Evolutionary conservation across 2,888 invertebrate genomes (phyloP).

Genomic region (Ormyrus rosae): DNA sequence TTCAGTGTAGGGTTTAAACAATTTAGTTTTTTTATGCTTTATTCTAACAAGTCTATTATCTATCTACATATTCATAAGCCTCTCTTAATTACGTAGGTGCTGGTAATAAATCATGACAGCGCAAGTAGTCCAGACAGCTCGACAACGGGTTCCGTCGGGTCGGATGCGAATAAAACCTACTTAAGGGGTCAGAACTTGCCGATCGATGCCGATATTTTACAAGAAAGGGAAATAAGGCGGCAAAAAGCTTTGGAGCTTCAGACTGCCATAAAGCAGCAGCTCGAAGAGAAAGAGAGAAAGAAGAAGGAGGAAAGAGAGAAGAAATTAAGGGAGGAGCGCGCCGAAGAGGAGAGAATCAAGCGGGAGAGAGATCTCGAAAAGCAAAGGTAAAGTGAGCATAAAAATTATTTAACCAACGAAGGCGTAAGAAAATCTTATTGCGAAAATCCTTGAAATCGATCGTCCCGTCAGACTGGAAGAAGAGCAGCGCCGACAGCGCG

Average conservation of each 20-base stretch:
- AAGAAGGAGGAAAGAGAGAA: constrained; percentile 87
- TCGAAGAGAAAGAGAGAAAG: constrained; percentile 87
- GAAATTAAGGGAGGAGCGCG: constrained; percentile 85
- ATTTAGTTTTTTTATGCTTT: too few species aligned
- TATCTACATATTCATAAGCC: too few species aligned
- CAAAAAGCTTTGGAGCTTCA: constrained; percentile 92
- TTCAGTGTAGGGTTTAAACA: too few species aligned
- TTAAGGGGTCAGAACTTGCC: constrained; percentile 92
- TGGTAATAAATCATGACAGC: constrained; percentile 79
- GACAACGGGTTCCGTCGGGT: constrained; percentile 69
- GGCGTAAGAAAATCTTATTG: background rate
- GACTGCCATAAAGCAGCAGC: constrained; percentile 88
- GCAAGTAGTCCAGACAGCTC: constrained; percentile 72
- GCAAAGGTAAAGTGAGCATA: constrained; percentile 64
- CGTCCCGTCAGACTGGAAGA: constrained; percentile 78
- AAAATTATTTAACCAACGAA: background rate
- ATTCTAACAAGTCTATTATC: too few species aligned
- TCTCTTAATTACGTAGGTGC: constrained; percentile 71
- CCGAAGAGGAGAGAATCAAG: constrained; percentile 86
- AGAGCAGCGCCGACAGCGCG: constrained; percentile 82
- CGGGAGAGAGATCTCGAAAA: constrained; percentile 76
- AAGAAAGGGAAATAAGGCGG: constrained; percentile 88
- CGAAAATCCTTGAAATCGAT: background rate
- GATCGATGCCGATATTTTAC: constrained; percentile 86
- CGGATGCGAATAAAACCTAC: constrained; percentile 79